These are phyloP conservation scores for Ips typographus DNA, from an alignment of 1,140 invertebrate species.

Conservation along the genomic window DNA sequence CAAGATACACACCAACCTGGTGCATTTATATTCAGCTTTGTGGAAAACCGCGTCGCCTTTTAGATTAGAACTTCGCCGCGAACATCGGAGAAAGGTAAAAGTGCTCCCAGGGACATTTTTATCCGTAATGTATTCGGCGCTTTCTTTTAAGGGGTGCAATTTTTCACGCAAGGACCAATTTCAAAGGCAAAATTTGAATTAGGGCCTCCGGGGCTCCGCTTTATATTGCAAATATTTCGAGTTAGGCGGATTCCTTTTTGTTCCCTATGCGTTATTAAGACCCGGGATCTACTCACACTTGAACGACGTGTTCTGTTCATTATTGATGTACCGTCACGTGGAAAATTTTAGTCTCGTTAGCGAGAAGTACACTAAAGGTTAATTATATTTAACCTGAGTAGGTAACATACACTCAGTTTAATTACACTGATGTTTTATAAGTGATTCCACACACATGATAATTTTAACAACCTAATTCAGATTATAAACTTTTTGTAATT, in stretches of 20 bases:
- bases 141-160: slow-evolving; percentile 12
- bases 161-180: slow-evolving; percentile 16
- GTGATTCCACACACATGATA: no score
- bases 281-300: background rate
- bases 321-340: background rate
- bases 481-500: no score
- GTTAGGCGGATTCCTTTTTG: background rate
- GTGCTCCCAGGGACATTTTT: slow-evolving; percentile 20
- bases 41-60: slow-evolving; percentile 11
- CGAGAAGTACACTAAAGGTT: background rate
- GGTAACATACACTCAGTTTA: no score
- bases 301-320: background rate
- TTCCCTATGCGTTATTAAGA: background rate
- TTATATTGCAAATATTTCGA: slow-evolving; percentile 3
- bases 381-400: no score
- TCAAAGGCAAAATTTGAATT: slow-evolving; percentile 7
- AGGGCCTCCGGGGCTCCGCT: background rate
- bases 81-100: slow-evolving; percentile 17
- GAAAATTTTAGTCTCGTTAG: background rate
- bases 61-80: slow-evolving; percentile 20
- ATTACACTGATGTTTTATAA: no score
- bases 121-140: slow-evolving; percentile 12
- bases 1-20: slow-evolving; percentile 9
- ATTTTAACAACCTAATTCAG: no score
- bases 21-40: slow-evolving; percentile 20